A percentile compares a stretch with the other conserved stretches of the same genome.
Evolutionary conservation across 2,888 invertebrate genomes (phyloP).

Genomic region (Tryphoninae sp.): DNA sequence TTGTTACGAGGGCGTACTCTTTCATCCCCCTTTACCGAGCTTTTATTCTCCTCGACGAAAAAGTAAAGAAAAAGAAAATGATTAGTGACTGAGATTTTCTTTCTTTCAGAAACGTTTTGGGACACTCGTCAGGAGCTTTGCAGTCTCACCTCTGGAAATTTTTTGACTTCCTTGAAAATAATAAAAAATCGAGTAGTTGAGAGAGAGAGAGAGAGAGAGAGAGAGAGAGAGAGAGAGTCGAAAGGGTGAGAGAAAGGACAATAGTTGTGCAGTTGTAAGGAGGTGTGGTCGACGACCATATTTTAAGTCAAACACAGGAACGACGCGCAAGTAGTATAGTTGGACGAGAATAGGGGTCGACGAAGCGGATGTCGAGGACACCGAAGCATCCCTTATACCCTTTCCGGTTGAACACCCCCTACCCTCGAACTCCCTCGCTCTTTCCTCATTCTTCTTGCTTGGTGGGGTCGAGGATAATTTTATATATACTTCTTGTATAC

Average conservation of each 20-base stretch:
- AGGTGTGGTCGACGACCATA: conserved; percentile 78
- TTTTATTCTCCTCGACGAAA: neutral
- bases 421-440: neutral
- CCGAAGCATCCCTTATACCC: conserved; percentile 46
- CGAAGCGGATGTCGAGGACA: conserved; percentile 57
- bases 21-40: neutral
- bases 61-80: conserved; percentile 28
- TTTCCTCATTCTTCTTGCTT: neutral
- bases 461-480: no score
- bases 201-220: no score
- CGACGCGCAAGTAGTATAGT: conserved; percentile 71
- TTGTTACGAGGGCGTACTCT: conserved; percentile 5
- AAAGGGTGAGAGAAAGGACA: conserved; percentile 65
- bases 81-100: conserved; percentile 53
- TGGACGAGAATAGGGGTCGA: conserved; percentile 21
- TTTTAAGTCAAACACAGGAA: conserved; percentile 79
- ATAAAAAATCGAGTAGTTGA: no score
- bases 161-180: conserved; percentile 29
- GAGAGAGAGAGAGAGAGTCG: neutral
- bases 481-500: no score
- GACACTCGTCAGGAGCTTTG: conserved; percentile 33
- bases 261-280: conserved; percentile 74
- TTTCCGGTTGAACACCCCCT: conserved; percentile 22
- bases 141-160: conserved; percentile 39
- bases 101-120: conserved; percentile 33